Percentiles rank a stretch among this genome's conserved stretches.
phyloP scores from a whole-genome alignment of 2,113 vertebrate species.

The Dasyprocta punctata region DNA sequence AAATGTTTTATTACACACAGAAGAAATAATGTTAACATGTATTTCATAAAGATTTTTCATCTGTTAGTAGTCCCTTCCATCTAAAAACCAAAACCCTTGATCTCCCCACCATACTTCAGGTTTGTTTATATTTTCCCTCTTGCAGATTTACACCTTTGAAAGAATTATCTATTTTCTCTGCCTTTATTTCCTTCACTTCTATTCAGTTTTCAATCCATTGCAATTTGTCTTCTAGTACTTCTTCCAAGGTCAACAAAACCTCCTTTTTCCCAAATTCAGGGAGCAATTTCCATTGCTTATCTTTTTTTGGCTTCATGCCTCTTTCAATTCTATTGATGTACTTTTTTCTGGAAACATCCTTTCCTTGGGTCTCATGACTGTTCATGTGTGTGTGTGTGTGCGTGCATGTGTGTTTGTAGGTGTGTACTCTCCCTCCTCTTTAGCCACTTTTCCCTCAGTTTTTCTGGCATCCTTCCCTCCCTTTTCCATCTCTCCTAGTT shows the following conservation, averaged over 20 bases:
- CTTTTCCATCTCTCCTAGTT: not conserved
- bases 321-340: not conserved
- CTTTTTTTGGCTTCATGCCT: not conserved
- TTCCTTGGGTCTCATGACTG: not conserved
- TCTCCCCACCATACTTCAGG: not conserved
- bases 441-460: not conserved
- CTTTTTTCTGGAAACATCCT: not conserved
- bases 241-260: not conserved
- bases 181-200: not conserved
- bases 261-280: not conserved
- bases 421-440: not conserved
- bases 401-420: fast-evolving
- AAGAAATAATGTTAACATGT: not conserved
- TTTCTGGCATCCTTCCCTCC: not conserved
- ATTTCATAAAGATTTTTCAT: not conserved
- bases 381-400: no score
- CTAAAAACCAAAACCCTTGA: not conserved
- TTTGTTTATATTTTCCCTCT: not conserved
- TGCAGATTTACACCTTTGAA: not conserved
- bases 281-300: not conserved
- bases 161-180: not conserved
- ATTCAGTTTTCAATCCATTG: not conserved
- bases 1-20: not conserved
- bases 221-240: not conserved
- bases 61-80: not conserved